Percentiles rank a stretch among this genome's conserved stretches.
Evolutionary conservation across 2,113 vertebrate genomes (phyloP).

Genomic region (Microcebus jonahi): DNA sequence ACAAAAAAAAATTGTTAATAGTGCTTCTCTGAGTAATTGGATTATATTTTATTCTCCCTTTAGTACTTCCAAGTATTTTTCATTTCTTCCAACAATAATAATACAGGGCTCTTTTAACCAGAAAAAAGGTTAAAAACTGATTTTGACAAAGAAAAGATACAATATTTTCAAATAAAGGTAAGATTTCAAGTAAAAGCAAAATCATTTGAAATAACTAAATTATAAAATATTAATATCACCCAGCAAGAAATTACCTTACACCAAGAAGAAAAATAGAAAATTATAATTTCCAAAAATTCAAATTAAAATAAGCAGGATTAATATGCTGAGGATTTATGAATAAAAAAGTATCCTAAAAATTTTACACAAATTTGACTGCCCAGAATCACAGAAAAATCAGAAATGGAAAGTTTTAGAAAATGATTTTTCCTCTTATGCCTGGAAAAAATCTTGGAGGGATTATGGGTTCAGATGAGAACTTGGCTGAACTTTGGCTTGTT

Average conservation of each 20-base stretch:
- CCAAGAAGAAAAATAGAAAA: not conserved
- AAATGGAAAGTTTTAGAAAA: constrained; percentile 68
- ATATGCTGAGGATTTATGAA: constrained; percentile 3
- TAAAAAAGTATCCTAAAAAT: constrained; percentile 30
- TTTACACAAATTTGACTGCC: constrained; percentile 3
- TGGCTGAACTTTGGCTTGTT: not conserved
- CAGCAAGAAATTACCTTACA: not conserved
- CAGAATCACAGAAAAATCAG: constrained; percentile 61
- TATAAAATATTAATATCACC: not conserved
- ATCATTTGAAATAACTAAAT: not conserved
- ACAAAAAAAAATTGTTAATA: not conserved
- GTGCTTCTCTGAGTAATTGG: not conserved
- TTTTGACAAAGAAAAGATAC: constrained; percentile 10
- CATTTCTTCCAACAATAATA: not conserved
- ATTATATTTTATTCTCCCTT: not conserved
- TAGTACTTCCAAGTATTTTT: not conserved
- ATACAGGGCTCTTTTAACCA: not conserved
- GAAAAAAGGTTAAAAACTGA: not conserved
- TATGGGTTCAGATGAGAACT: constrained; percentile 20
- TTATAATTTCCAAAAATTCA: constrained; percentile 39
- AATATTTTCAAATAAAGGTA: constrained; percentile 29
- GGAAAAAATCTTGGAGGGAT: constrained; percentile 35
- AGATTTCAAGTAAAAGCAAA: constrained; percentile 25
- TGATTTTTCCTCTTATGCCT: constrained; percentile 53
- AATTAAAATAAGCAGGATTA: constrained; percentile 48